These are phyloP conservation scores for Pseudopodoces humilis DNA, from an alignment of 2,113 vertebrate genomes.

Conservation along the genomic window DNA sequence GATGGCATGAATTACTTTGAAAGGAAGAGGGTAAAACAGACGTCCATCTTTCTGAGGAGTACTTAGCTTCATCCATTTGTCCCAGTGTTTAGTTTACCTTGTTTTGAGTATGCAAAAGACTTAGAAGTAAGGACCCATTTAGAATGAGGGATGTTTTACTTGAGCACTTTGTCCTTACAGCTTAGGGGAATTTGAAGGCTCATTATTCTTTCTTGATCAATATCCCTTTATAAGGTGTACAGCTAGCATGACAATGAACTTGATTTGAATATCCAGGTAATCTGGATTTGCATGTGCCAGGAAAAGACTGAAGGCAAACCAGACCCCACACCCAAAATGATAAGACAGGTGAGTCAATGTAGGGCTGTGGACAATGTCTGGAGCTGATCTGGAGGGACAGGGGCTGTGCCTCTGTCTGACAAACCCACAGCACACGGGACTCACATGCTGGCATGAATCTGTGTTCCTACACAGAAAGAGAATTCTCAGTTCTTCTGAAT, in stretches of 20 bases:
- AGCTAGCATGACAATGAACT: not conserved
- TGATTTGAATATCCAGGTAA: not conserved
- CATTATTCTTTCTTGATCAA: not conserved
- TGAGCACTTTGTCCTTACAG: not conserved
- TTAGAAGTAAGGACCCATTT: not conserved
- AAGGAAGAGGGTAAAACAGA: not conserved
- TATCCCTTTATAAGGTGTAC: not conserved
- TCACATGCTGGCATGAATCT: accelerated
- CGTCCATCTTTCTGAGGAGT: not conserved
- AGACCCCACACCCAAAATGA: not conserved
- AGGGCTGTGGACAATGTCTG: not conserved
- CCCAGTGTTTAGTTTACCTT: not conserved
- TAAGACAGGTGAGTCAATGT: not conserved
- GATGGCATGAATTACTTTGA: not conserved
- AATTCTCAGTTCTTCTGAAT: not conserved
- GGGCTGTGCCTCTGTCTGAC: accelerated
- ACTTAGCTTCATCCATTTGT: not conserved
- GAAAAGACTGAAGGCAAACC: not conserved
- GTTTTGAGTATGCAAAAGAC: not conserved
- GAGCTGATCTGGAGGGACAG: accelerated
- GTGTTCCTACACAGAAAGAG: not conserved
- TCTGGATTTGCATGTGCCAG: not conserved
- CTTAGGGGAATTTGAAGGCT: not conserved
- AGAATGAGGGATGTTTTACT: not conserved
- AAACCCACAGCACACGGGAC: accelerated